Evolutionary conservation across 2,888 invertebrate genomes (phyloP).

Genomic region (Himalopsyche anomala): DNA sequence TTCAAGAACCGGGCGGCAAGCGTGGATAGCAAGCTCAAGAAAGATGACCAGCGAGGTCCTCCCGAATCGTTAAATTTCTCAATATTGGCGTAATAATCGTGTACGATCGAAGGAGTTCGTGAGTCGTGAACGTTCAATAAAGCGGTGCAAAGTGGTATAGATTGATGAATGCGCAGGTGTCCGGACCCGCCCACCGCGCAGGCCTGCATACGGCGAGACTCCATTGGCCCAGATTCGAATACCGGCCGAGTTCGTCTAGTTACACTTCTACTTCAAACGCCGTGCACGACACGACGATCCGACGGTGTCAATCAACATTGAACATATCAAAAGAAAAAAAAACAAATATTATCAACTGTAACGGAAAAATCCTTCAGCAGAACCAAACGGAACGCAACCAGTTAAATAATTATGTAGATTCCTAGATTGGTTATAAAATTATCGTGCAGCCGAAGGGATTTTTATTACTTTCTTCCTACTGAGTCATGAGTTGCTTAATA

Average conservation of each 20-base stretch:
- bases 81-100: neutral
- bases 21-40: too few species aligned
- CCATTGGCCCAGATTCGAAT: slow-evolving; percentile 52
- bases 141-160: slow-evolving; percentile 11
- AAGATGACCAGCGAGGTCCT: neutral
- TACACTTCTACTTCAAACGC: neutral
- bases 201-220: slow-evolving; percentile 42
- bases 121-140: slow-evolving; percentile 12
- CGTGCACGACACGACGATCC: slow-evolving; percentile 13
- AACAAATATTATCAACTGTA: too few species aligned
- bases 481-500: too few species aligned
- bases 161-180: slow-evolving; percentile 6
- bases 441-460: too few species aligned
- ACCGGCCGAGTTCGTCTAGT: slow-evolving; percentile 27
- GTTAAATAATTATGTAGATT: too few species aligned
- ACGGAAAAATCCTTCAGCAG: too few species aligned
- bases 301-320: slow-evolving; percentile 1
- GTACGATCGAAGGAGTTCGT: neutral
- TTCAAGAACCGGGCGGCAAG: too few species aligned
- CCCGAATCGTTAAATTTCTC: neutral
- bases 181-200: slow-evolving; percentile 11
- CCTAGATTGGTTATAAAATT: too few species aligned
- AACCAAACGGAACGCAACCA: too few species aligned
- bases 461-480: too few species aligned
- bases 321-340: neutral